Conservation (phyloP, 2,113 vertebrate genomes). For the Clarias macrocephalus region DNA sequence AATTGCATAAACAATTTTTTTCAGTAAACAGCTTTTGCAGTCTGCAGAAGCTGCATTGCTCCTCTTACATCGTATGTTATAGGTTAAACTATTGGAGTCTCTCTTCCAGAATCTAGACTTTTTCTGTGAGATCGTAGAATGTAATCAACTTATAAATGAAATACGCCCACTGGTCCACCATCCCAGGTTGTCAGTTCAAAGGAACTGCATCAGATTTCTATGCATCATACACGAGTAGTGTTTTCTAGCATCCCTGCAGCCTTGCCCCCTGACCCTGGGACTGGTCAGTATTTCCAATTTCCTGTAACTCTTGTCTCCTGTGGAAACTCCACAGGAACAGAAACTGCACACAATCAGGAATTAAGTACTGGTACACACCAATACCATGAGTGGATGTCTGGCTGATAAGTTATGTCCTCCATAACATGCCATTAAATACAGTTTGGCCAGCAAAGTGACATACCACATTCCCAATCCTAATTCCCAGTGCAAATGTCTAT, state of each 20-base stretch:
- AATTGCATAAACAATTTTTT: background rate
- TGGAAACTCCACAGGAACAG: no score
- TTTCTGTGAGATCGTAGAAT: no score
- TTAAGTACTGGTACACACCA: background rate
- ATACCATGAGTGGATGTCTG: background rate
- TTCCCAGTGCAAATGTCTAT: background rate
- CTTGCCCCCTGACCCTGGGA: no score
- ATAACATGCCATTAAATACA: background rate
- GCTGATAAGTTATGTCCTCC: background rate
- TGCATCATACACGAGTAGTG: no score
- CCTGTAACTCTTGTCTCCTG: no score
- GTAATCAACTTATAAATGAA: no score
- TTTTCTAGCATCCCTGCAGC: no score
- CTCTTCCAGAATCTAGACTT: background rate
- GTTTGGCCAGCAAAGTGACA: background rate
- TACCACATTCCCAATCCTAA: background rate
- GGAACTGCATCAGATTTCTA: no score
- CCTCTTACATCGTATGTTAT: background rate
- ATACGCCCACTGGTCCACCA: background rate
- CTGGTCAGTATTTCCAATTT: no score
- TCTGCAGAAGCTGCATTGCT: background rate
- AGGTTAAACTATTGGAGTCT: background rate
- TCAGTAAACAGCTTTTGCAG: background rate
- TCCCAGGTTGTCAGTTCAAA: no score
- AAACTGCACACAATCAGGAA: no score